These are phyloP conservation scores for Temnothorax longispinosus DNA, from an alignment of 1,140 invertebrate genomes.

Conservation along the genomic window DNA sequence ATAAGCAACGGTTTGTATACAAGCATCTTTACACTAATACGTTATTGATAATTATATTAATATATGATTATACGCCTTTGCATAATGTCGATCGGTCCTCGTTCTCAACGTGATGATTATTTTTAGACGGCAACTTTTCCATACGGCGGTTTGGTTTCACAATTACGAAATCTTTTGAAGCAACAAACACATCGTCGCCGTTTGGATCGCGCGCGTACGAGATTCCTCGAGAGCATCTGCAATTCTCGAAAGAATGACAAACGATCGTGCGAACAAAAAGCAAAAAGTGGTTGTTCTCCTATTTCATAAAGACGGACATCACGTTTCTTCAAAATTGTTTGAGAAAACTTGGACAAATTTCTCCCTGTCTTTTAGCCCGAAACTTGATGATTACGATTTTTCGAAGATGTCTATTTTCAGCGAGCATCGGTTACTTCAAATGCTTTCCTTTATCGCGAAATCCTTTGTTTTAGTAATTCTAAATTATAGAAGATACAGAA, in stretches of 20 bases:
- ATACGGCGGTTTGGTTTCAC: conserved; percentile 78
- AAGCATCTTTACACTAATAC: background rate
- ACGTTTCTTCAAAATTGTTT: background rate
- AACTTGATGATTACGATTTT: background rate
- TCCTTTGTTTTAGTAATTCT: background rate
- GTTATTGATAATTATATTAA: background rate
- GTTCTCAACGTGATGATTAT: conserved; percentile 60
- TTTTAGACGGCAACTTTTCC: conserved; percentile 74
- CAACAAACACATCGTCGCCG: conserved; percentile 69
- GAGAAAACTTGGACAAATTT: background rate
- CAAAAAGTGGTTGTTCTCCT: background rate
- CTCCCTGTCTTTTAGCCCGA: background rate
- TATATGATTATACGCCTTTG: background rate
- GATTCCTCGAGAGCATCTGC: conserved; percentile 17
- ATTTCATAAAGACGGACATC: background rate
- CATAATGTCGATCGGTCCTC: conserved; percentile 28
- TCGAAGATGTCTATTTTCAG: background rate
- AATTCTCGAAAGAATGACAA: conserved; percentile 33
- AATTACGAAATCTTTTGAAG: conserved; percentile 73
- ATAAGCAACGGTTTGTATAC: conserved; percentile 87
- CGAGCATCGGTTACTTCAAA: too few species aligned
- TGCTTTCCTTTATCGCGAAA: background rate
- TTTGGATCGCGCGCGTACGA: conserved; percentile 4
- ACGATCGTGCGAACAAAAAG: conserved; percentile 25
- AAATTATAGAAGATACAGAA: background rate